Evolutionary conservation across 2,113 vertebrate species (phyloP).

Genomic region (Siniperca knerii): DNA sequence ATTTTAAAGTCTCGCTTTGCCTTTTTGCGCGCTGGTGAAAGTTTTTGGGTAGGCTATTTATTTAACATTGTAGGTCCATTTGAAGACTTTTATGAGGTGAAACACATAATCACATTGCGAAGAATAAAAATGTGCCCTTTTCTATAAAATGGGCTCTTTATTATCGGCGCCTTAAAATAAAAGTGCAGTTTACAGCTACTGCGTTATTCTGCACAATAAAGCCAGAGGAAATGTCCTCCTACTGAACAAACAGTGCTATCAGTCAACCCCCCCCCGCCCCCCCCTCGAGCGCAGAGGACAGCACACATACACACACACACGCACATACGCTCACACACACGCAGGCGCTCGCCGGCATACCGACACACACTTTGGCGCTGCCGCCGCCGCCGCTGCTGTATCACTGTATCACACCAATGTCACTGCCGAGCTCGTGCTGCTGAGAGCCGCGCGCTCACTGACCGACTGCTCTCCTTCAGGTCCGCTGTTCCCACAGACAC

Average conservation of each 20-base stretch:
- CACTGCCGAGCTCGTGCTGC: slow-evolving; percentile 67
- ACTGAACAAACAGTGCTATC: slow-evolving; percentile 48
- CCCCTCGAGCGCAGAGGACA: slow-evolving; percentile 35
- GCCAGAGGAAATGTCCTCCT: slow-evolving; percentile 28
- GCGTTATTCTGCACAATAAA: slow-evolving; percentile 4
- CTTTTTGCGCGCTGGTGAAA: not conserved
- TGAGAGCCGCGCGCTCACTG: slow-evolving; percentile 43
- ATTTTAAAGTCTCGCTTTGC: not conserved
- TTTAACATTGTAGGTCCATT: not conserved
- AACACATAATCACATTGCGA: too few species aligned
- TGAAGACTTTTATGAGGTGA: not conserved
- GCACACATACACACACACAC: slow-evolving; percentile 39
- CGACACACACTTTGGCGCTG: slow-evolving; percentile 66
- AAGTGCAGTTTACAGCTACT: slow-evolving; percentile 15
- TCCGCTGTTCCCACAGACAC: slow-evolving; percentile 42
- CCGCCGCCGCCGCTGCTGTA: slow-evolving; percentile 28
- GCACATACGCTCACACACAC: slow-evolving; percentile 12
- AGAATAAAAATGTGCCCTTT: not conserved
- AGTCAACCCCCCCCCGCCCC: not conserved
- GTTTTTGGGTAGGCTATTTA: not conserved
- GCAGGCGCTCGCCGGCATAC: slow-evolving; percentile 61
- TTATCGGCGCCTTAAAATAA: not conserved
- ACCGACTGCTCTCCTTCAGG: slow-evolving; percentile 47
- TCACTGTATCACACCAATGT: slow-evolving; percentile 67
- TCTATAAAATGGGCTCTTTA: not conserved